Conservation (phyloP, 2,113 vertebrate species). For the Indri indri region DNA sequence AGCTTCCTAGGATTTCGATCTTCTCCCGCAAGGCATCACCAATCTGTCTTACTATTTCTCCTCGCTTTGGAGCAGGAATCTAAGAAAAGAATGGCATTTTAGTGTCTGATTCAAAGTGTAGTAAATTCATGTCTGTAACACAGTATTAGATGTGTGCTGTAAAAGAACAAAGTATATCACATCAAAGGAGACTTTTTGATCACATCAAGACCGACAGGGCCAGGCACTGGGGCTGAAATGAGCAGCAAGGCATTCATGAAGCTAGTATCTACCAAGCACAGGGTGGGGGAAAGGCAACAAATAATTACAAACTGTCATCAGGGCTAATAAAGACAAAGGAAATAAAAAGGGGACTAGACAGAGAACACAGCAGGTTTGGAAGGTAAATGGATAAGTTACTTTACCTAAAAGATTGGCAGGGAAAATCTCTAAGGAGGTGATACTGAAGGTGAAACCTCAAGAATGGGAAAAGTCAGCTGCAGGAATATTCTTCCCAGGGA, state of each 20-base stretch:
- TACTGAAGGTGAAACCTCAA: background rate
- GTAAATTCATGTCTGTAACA: background rate
- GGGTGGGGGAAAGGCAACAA: background rate
- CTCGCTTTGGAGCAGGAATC: constrained; percentile 97
- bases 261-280: background rate
- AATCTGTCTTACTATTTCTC: constrained; percentile 97
- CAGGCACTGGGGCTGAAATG: background rate
- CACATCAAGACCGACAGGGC: background rate
- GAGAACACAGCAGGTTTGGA: background rate
- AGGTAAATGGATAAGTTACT: background rate
- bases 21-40: constrained; percentile 95
- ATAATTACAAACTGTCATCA: background rate
- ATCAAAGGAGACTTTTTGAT: background rate
- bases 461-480: background rate
- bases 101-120: background rate
- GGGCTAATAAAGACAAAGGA: background rate
- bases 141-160: background rate
- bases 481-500: background rate
- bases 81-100: constrained; percentile 69
- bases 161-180: background rate
- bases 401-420: background rate
- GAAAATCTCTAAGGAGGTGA: background rate
- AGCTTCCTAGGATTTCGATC: constrained; percentile 92
- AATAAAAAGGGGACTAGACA: background rate
- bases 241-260: background rate